Evolutionary conservation across 2,888 invertebrate genomes (phyloP).

Genomic region (Orchestes rusci): DNA sequence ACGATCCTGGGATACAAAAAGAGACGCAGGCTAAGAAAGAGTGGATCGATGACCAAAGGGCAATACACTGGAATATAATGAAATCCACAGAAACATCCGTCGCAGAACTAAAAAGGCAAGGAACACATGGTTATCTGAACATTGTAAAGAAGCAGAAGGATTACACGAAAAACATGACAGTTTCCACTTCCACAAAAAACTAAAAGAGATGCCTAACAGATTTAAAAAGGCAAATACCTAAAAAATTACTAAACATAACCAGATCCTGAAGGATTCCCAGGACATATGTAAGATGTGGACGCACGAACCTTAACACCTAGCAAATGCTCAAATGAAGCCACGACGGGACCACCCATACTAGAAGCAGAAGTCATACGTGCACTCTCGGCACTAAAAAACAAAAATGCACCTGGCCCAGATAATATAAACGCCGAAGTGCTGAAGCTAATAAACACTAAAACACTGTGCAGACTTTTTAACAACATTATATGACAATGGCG

Average conservation of each 20-base stretch:
- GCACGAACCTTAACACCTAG: not conserved
- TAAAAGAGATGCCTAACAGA: not conserved
- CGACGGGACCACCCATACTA: too few species aligned
- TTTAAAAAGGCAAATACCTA: not conserved
- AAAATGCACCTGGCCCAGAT: not conserved
- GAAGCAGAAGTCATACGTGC: too few species aligned
- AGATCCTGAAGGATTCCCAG: not conserved
- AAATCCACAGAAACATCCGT: too few species aligned
- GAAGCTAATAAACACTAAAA: too few species aligned
- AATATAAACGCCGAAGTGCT: too few species aligned
- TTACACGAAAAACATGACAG: not conserved
- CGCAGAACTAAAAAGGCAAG: not conserved
- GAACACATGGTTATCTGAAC: not conserved
- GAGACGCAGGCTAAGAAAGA: not conserved
- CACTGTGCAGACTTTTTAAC: too few species aligned
- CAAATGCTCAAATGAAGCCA: too few species aligned
- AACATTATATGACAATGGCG: not conserved
- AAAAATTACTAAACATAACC: not conserved
- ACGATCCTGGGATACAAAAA: not conserved
- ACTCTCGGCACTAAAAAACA: too few species aligned
- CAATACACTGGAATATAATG: too few species aligned
- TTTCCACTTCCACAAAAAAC: not conserved
- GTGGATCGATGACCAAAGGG: not conserved
- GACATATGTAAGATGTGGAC: not conserved
- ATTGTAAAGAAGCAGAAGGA: not conserved